Evolutionary conservation across 2,888 invertebrate species (phyloP).

Genomic region (Gerris lacustris): DNA sequence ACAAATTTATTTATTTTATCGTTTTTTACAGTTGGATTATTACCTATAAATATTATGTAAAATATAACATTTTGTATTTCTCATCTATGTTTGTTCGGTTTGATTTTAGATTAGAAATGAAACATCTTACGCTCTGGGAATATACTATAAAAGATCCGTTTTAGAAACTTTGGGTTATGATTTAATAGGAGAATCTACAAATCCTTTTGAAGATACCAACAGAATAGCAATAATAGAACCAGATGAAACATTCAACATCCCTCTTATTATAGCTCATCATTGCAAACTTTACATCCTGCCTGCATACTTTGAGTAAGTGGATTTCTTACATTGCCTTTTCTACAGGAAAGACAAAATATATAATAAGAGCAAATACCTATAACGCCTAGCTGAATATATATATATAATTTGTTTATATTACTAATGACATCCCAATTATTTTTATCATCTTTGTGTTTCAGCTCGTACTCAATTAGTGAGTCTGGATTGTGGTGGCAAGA

Average conservation of each 20-base stretch:
- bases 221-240: conserved; percentile 59
- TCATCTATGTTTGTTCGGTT: too few species aligned
- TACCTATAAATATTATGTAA: too few species aligned
- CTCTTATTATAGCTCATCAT: conserved; percentile 67
- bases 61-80: too few species aligned
- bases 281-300: conserved; percentile 63
- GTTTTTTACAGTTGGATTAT: too few species aligned
- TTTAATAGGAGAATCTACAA: conserved; percentile 52
- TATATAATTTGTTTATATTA: not conserved
- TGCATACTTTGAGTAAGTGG: conserved; percentile 40
- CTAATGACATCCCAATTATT: too few species aligned
- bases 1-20: too few species aligned
- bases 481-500: conserved; percentile 72
- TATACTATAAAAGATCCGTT: conserved; percentile 60
- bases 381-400: not conserved
- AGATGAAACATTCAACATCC: conserved; percentile 60
- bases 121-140: conserved; percentile 59
- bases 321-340: not conserved
- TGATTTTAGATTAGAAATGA: conserved; percentile 55
- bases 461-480: conserved; percentile 56
- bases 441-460: conserved; percentile 32
- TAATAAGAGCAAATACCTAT: too few species aligned
- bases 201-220: conserved; percentile 64
- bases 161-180: conserved; percentile 52
- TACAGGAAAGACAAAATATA: not conserved